Evolutionary conservation across 1,140 invertebrate genomes (phyloP), one percentile per base, ranked within the genome.

Genomic region (Pogonognathellus flavescens): DNA sequence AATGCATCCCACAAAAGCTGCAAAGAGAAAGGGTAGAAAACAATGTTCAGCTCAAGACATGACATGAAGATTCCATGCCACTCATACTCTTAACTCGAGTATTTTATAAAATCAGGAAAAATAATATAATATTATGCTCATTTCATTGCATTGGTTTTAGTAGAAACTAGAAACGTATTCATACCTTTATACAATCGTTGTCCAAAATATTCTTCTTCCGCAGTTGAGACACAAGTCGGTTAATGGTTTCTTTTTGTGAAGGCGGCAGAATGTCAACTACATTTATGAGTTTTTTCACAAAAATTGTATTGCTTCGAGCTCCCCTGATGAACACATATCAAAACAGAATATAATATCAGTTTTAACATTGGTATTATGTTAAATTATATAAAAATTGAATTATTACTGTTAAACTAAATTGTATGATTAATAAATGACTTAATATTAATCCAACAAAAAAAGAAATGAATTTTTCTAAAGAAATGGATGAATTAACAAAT

Each of bases 1-100:
- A 83, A 87, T 0, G 86, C 86, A 84, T 87, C 86, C 86, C 86
- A 87, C 20, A 87, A n/a, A 49, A 84, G 16, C 49, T 84, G 14
- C n/a, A 57, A 18, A 22, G 6, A 22, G 2, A 14, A 9, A 41
- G 25, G 18, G 18, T n/a, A n/a, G 16, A 59, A 60, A 18, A 59
- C 6, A 59, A 60, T 9, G 59, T n/a, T 59, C 18, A n/a, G 16
- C 14, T 3, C 7, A 53, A 53, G 7, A 7, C 7, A 8, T 53
- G 13, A 9, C 1, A 9, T 55, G 10, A 55, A 14, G 2, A 55
- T 5, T 55, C 53, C 53, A 55, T 5, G 10, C 10, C 2, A 2
- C 2, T 5, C 10, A 5, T 7, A 53, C 7, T 53, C 13, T 7
- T 13, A 53, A 53, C 52, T 53, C 13, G 52, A 53, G 13, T n/a